Evolutionary conservation across 2,113 vertebrate species (phyloP).

Genomic region (rat (Rattus norvegicus)): DNA sequence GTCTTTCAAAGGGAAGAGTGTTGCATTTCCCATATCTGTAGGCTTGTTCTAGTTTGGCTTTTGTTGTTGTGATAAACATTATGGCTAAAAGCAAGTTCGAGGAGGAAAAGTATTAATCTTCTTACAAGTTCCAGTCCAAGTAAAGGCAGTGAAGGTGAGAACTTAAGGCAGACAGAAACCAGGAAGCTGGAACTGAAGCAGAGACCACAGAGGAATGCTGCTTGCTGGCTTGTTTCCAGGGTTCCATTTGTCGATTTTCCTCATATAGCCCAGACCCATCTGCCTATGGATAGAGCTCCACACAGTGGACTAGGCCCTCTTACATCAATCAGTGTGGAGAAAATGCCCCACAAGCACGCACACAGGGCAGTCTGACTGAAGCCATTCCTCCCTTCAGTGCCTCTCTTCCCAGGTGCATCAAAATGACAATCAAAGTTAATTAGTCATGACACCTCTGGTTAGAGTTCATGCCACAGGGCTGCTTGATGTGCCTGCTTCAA

Average conservation of each 20-base stretch:
- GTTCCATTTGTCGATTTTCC: background rate
- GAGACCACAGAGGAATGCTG: background rate
- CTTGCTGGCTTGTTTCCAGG: background rate
- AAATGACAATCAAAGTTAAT: background rate
- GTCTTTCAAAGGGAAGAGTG: background rate
- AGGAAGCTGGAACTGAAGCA: background rate
- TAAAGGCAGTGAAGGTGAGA: background rate
- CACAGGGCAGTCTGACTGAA: background rate
- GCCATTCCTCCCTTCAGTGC: background rate
- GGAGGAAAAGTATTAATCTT: background rate
- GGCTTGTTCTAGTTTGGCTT: background rate
- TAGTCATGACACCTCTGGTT: background rate
- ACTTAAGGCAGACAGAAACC: background rate
- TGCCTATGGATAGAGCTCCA: background rate
- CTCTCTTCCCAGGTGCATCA: background rate
- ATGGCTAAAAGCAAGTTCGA: background rate
- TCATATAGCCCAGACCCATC: background rate
- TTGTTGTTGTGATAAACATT: background rate
- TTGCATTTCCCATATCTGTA: background rate
- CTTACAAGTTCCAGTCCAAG: background rate
- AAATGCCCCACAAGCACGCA: background rate
- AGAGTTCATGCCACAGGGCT: background rate
- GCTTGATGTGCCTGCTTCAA: background rate
- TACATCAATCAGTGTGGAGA: background rate
- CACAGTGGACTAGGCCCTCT: background rate